A percentile compares a stretch with the other conserved stretches of the same genome.
phyloP scores from a whole-genome alignment of 2,888 invertebrate genomes.

The Megaustenia siamemsis region DNA sequence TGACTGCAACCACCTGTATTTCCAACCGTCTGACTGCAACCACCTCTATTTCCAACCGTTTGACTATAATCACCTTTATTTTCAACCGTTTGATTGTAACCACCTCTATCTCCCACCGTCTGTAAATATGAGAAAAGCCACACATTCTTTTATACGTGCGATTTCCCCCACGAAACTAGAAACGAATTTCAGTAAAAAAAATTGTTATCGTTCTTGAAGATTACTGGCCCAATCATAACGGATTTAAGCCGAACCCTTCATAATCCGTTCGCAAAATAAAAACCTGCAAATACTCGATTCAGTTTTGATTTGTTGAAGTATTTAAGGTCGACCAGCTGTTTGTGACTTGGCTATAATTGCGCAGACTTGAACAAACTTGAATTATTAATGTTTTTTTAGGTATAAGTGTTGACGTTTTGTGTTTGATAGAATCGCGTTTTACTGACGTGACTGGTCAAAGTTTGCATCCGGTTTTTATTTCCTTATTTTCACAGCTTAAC shows the following conservation, averaged over 20 bases:
- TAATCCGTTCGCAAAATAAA: background rate
- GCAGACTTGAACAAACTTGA: background rate
- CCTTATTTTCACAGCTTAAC: too few relatives aligned
- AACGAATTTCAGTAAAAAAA: background rate
- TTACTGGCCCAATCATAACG: background rate
- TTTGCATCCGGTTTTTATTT: too few relatives aligned
- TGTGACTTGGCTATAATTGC: background rate
- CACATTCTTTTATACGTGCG: too few relatives aligned
- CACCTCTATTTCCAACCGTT: too few relatives aligned
- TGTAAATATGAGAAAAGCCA: too few relatives aligned
- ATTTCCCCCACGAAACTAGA: too few relatives aligned
- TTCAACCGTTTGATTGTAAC: too few relatives aligned
- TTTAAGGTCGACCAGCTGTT: background rate
- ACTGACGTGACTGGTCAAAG: background rate
- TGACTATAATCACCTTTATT: too few relatives aligned
- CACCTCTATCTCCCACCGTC: too few relatives aligned
- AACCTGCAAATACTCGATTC: background rate
- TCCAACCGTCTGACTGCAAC: too few relatives aligned
- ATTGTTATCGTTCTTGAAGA: background rate
- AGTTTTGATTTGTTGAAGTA: background rate
- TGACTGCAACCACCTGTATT: too few relatives aligned
- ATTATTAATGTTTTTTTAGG: background rate
- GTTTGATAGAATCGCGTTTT: constrained; percentile 7
- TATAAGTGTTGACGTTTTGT: background rate
- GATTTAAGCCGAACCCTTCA: background rate